Evolutionary conservation across 2,797 vertebrate species (phyloP).

Genomic region (Trematomus bernacchii): DNA sequence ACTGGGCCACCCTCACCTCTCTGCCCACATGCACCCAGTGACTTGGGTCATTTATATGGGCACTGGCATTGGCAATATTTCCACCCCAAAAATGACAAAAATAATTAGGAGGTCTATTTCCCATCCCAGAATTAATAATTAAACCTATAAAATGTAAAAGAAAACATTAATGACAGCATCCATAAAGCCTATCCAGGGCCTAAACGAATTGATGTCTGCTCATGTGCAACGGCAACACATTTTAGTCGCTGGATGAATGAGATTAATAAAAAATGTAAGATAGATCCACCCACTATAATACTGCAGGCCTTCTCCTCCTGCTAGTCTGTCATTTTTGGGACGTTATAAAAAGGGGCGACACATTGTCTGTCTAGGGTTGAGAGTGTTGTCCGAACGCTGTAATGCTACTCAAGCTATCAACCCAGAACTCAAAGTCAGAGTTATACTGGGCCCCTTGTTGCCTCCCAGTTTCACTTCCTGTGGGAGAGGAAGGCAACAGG

Average conservation of each 20-base stretch:
- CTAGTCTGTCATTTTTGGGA: slow-evolving; percentile 84
- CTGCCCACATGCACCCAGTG: slow-evolving; percentile 68
- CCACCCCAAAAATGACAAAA: slow-evolving; percentile 83
- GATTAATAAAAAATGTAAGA: slow-evolving; percentile 39
- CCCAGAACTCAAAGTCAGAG: slow-evolving; percentile 64
- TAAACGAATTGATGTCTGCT: slow-evolving; percentile 73
- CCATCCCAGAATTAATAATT: slow-evolving; percentile 32
- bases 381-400: slow-evolving; percentile 62
- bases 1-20: slow-evolving; percentile 72
- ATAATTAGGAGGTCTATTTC: slow-evolving; percentile 47
- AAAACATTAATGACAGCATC: slow-evolving; percentile 51
- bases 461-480: slow-evolving; percentile 79
- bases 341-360: slow-evolving; percentile 57
- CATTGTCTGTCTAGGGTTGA: slow-evolving; percentile 71
- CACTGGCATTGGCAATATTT: slow-evolving; percentile 49
- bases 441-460: slow-evolving; percentile 72
- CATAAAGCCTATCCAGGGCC: slow-evolving; percentile 75
- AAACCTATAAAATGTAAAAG: slow-evolving; percentile 36
- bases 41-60: slow-evolving; percentile 70
- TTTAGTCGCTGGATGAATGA: slow-evolving; percentile 81
- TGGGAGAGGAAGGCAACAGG: slow-evolving; percentile 80
- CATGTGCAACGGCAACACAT: slow-evolving; percentile 65
- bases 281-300: slow-evolving; percentile 39
- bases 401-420: slow-evolving; percentile 50
- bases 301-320: slow-evolving; percentile 47